Base-by-base conservation (phyloP, 2,113 vertebrate genomes). In the Phaethon lepturus region DNA sequence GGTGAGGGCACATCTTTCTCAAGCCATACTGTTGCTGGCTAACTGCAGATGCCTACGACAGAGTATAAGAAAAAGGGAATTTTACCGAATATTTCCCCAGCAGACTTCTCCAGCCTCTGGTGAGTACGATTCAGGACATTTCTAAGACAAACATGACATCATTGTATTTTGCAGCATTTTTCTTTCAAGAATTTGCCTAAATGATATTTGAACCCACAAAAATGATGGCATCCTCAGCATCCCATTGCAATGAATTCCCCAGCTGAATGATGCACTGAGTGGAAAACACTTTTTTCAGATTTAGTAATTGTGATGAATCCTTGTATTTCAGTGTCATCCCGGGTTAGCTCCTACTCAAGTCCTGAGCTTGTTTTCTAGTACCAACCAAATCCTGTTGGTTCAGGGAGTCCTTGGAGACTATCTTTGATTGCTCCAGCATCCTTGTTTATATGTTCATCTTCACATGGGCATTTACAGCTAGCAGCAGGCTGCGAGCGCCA, bases 191-290 rank as follows among this genome's bases (percentile, higher is more conserved):
- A 13, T 40, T 72, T 10, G 17, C 44, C 49, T 22, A 23, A 17
- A 17, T 31, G 6, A 12, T 29, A n/a, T 5, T 20, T 82, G 47
- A 77, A 22, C 6, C 6, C 55, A 28, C n/a, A 45, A 8, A 49
- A 28, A 25, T 0, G 3, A 22, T 4, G 40, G 31, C 52, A 28
- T 25, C 28, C 76, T 26, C 0, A 0, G 40, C 52, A 84, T 14
- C 38, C 73, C 53, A 5, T 3, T 33, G 56, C 62, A 42, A 0
- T 1, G 58, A 33, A 64, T 10, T 47, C 38, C 40, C 28, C 83
- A 62, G 90, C 62, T 9, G 75, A 81, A 28, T 4, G 0, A 42
- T 0, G 3, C 3, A 31, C 69, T 44, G 67, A 2, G 13, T 17
- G 72, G 83, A 71, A 76, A 82, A 56, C 28, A 2, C 59, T 67